Evolutionary conservation across 2,797 vertebrate genomes (phyloP), one percentile per base, ranked within the genome.

Genomic region (Mormyrops boulengeri): DNA sequence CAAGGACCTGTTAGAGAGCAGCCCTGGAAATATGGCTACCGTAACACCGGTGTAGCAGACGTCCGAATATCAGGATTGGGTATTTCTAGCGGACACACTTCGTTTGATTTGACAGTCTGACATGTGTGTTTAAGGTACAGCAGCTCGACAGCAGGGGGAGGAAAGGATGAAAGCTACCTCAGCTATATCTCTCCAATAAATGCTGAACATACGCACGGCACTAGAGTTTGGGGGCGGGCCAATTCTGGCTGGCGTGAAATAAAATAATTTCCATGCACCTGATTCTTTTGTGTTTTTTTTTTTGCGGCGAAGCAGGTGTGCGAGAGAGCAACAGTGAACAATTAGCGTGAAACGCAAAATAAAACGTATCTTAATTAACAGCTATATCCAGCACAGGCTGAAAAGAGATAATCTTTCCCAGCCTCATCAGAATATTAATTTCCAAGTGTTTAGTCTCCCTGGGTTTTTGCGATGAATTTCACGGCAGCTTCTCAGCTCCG

Each of bases 1-100:
- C 95, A 93, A 97, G 96, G 89, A 91, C 95, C 93, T 92, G 95
- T 94, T 96, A 93, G 95, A 96, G 95, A 96, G 95, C 95, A 96
- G 96, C 94, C 52, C 89, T 90, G 88, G 96, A 93, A 95, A 92
- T 94, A 92, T 91, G 93, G 92, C 92, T 90, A 89, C 91, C 94
- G 93, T 91, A 95, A 93, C 94, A 94, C 90, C 90, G 80, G 89
- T 89, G 88, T 69, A 91, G 91, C 93, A 91, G 94, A 94, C 92
- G 90, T 93, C 92, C 91, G 91, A 93, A 93, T 87, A 57, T n/a
- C 53, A 19, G 47, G 41, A 88, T 62, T 47, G 8, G n/a, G 53
- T 5, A 34, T 41, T 34, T 22, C 41, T 9, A 14, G 14, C 11
- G 19, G 12, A 66, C 8, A 62, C 7, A 62, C 38, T 30, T 88